Base-by-base conservation (phyloP, 2,888 invertebrate genomes). In the Drosophila prolongata region DNA sequence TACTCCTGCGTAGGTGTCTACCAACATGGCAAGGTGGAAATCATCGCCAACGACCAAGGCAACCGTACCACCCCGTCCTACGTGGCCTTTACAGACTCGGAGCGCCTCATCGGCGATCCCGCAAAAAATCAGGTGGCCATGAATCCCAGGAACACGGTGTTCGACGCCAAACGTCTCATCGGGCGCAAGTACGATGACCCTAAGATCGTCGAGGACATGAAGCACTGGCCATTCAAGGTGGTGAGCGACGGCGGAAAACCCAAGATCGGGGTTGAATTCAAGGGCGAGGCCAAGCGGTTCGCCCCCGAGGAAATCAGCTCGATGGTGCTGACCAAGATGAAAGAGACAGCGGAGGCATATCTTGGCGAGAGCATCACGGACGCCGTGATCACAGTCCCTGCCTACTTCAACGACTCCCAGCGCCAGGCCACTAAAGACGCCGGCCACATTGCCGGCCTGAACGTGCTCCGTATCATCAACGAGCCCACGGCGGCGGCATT, bases 101-200 rank as follows among this genome's bases (percentile, higher is more conserved):
- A 96, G 92, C 94, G 96, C 90, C 94, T 90, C 19, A 90, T 90
- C 68, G 90, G 96, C 80, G 96, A 96, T 93, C 96, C 96, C 66
- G 96, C 96, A 79, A 96, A 96, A 92, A 96, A 96, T 93, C 96
- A 96, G 93, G 95, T 95, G 80, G 96, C 97, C 88, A 96, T 97
- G 96, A 97, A 97, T 93, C 97, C 97, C 78, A 96, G 95, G 92
- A 97, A 97, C 94, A 96, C 97, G 83, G 96, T 97, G 90, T 97
- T 96, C 92, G 99, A 99, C 94, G 98, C 98, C 83, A 96, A 98
- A 93, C 96, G 98, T 92, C 94, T 98, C 90, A 98, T 98, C 93
- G 98, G 98, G 60, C 96, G 98, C 88, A 96, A 96, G 87, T 98
- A 96, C 92, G 96, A 96, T 83, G 98, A 98, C 92, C 93, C 94